These are phyloP conservation scores for Rhinolophus sinicus DNA, from an alignment of 2,113 vertebrate species.

Conservation along the genomic window DNA sequence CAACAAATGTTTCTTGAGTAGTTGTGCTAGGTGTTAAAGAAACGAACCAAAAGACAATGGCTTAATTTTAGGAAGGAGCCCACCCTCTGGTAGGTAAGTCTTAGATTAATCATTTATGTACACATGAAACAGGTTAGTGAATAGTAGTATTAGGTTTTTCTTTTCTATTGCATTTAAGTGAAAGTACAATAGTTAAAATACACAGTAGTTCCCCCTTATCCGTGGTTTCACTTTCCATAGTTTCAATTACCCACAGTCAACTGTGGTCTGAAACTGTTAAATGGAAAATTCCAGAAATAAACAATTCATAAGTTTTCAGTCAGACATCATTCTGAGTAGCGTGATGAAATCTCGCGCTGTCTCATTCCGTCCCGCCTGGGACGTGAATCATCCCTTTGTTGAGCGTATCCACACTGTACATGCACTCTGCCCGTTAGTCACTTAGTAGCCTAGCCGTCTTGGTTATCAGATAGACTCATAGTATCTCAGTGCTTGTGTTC, in stretches of 20 bases:
- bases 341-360: neutral
- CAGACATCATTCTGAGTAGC: neutral
- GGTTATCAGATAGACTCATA: neutral
- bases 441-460: neutral
- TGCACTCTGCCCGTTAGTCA: neutral
- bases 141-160: neutral
- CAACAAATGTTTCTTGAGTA: neutral
- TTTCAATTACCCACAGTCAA: neutral
- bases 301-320: neutral
- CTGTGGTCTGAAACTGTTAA: neutral
- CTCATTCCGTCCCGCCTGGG: neutral
- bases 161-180: slow-evolving; percentile 2
- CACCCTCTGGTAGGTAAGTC: neutral
- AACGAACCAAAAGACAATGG: neutral
- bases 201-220: neutral
- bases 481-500: neutral
- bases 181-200: slow-evolving; percentile 31
- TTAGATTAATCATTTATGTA: slow-evolving; percentile 14
- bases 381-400: neutral
- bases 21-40: neutral
- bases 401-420: neutral
- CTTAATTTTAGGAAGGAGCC: neutral
- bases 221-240: neutral
- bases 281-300: neutral
- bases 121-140: neutral